Evolutionary conservation across 2,113 vertebrate genomes (phyloP), one percentile per base, ranked within the genome.

Genomic region (Brachypodius melanocephalos): DNA sequence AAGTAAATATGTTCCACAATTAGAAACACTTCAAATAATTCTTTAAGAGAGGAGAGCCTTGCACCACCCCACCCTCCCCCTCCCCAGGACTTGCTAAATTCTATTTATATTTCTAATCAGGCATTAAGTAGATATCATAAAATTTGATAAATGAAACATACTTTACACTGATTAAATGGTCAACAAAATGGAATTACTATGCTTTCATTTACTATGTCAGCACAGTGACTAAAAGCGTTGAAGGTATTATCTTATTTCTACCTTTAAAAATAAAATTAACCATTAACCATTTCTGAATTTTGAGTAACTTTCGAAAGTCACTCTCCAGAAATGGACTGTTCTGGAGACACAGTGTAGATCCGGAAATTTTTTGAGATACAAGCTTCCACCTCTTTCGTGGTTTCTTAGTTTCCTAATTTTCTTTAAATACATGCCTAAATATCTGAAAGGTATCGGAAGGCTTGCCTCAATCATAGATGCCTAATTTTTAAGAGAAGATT

Each of bases 101-200:
- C 32, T 80, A 55, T 90, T 93, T 86, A 61, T 79, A 59, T 71
- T 90, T 90, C 80, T 75, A 92, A 90, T 75, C 26, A 92, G 48
- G n/a, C 21, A 52, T 80, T 90, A 87, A n/a, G n/a, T 80, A 62
- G 52, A 38, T 66, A 93, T 31, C 82, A 90, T 92, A 95, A 93
- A 92, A 80, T 71, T 81, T 81, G 73, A 92, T 92, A 93, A 95
- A 96, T 87, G 38, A 55, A 46, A 38, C 32, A 49, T 61, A 75
- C 58, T 85, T 94, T 82, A 49, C 45, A 34, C 74, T 89, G 71
- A 89, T 95, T 79, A 91, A 90, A 61, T 62, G 45, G 91, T 88
- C 67, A 91, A 89, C 81, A 95, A 82, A 95, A 92, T 72, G 34
- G 52, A 57, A 73, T 91, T 84, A 85, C 5, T 82, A 38, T 85